phyloP scores from a whole-genome alignment of 1,140 invertebrate genomes.

The Lasaia peninsularis region DNA sequence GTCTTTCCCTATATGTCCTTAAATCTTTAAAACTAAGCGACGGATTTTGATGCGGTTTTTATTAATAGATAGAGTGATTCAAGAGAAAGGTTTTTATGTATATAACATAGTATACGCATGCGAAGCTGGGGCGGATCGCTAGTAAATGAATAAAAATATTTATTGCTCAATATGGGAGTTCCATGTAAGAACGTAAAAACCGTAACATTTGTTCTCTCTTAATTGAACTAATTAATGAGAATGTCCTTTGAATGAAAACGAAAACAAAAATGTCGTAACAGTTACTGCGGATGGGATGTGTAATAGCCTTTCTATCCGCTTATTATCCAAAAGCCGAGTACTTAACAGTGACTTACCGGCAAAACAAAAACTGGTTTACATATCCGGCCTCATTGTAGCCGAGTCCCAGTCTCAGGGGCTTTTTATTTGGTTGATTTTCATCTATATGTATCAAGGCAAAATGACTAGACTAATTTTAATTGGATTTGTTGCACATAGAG shows the following conservation, averaged over 20 bases:
- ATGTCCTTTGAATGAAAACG: constrained; percentile 13
- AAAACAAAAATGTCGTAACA: constrained; percentile 23
- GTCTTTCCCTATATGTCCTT: no score
- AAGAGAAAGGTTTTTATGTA: no score
- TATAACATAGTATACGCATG: no score
- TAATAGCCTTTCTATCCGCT: constrained; percentile 64
- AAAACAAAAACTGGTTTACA: constrained; percentile 57
- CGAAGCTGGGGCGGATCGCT: no score
- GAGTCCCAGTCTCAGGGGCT: constrained; percentile 37
- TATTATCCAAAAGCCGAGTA: constrained; percentile 52
- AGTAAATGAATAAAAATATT: no score
- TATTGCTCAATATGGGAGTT: neutral
- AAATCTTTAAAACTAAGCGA: no score
- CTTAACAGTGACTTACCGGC: constrained; percentile 45
- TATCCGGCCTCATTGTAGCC: constrained; percentile 42
- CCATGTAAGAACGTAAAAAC: neutral
- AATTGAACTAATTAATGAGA: constrained; percentile 1
- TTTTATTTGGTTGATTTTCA: no score
- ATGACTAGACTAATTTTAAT: no score
- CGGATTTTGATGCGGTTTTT: no score
- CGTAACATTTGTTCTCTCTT: neutral
- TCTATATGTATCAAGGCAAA: no score
- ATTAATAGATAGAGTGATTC: no score
- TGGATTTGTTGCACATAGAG: no score
- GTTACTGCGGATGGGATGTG: constrained; percentile 22